Evolutionary conservation across 2,113 vertebrate genomes (phyloP).

Genomic region (Manacus vitellinus): DNA sequence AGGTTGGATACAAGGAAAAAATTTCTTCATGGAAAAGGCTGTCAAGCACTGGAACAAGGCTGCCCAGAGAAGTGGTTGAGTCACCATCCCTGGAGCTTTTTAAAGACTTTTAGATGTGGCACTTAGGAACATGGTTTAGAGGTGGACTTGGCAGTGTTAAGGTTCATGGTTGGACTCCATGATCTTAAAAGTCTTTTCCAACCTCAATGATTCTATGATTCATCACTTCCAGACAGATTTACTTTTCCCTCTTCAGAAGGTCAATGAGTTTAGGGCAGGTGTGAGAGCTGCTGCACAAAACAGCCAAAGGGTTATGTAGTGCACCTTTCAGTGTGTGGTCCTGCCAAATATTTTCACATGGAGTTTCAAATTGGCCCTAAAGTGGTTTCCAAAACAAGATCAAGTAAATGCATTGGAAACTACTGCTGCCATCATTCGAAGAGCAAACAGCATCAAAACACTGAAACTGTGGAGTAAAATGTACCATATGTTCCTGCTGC

Average conservation of each 20-base stretch:
- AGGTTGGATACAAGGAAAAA: not conserved
- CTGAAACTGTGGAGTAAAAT: slow-evolving; percentile 40
- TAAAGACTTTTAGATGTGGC: not conserved
- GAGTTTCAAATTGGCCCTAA: not conserved
- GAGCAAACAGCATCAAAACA: slow-evolving; percentile 36
- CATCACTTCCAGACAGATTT: not conserved
- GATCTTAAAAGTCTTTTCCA: not conserved
- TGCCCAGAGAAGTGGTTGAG: not conserved
- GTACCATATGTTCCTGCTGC: slow-evolving; percentile 19
- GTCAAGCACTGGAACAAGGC: not conserved
- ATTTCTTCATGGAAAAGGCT: not conserved
- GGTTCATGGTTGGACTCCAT: not conserved
- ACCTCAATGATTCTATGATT: not conserved
- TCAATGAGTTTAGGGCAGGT: not conserved
- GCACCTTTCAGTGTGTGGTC: slow-evolving; percentile 21
- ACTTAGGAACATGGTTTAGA: not conserved
- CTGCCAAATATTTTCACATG: not conserved
- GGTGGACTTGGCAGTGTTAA: not conserved
- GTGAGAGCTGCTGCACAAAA: not conserved
- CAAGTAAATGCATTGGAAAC: slow-evolving; percentile 26
- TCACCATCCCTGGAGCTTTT: not conserved
- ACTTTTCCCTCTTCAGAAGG: not conserved
- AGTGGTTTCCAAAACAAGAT: slow-evolving; percentile 39
- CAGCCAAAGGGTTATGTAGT: not conserved
- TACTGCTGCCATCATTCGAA: slow-evolving; percentile 19